Evolutionary conservation across 2,888 invertebrate genomes (phyloP).

Genomic region (Agrilus cyanescens): DNA sequence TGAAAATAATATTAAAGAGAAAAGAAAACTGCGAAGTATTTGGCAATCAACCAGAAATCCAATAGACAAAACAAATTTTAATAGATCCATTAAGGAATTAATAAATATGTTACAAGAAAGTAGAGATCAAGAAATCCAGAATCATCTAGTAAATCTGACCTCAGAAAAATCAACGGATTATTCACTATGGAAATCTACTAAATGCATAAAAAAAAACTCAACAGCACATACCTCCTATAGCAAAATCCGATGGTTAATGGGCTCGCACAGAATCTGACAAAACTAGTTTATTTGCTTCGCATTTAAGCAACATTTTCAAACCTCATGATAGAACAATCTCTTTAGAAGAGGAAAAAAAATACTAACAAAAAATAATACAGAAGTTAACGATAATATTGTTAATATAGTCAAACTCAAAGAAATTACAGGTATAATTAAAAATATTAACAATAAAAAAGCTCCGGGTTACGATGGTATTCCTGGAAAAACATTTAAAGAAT

Average conservation of each 20-base stretch:
- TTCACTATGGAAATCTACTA: constrained; percentile 1
- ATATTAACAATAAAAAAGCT: neutral
- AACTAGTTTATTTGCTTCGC: neutral
- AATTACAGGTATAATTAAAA: too few species aligned
- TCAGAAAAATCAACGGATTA: neutral
- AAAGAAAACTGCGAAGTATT: neutral
- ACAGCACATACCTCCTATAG: neutral
- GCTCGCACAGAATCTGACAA: constrained; percentile 1
- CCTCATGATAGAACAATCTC: constrained; percentile 4
- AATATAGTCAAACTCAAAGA: too few species aligned
- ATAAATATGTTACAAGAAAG: constrained; percentile 3
- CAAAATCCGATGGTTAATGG: constrained; percentile 1
- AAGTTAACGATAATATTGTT: too few species aligned
- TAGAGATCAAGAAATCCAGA: neutral
- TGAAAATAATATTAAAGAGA: neutral
- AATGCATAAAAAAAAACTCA: neutral
- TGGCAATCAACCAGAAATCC: neutral
- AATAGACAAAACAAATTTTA: neutral
- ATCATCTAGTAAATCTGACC: constrained; percentile 1
- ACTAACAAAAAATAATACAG: too few species aligned
- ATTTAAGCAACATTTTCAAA: constrained; percentile 1
- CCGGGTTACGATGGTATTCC: too few species aligned
- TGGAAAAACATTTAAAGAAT: too few species aligned
- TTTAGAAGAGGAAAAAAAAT: too few species aligned
- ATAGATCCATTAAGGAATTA: neutral